These are phyloP conservation scores for Zhuqinia jingwanae DNA, from an alignment of 2,888 invertebrate genomes.

Conservation along the genomic window DNA sequence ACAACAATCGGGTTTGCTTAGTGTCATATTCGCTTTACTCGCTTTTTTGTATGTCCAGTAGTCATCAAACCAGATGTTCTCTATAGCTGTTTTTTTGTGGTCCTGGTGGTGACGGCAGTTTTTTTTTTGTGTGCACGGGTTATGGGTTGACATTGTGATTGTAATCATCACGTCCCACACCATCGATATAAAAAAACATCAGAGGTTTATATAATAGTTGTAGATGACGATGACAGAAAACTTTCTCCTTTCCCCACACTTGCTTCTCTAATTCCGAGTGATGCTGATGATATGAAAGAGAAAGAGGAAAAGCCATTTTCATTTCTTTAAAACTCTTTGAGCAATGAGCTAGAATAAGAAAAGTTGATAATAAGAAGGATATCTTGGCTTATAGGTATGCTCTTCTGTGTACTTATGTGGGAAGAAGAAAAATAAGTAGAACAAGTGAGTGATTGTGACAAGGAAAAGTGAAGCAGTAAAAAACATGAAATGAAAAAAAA, in stretches of 20 bases:
- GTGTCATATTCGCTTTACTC: too few relatives aligned
- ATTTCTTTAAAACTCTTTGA: constrained; percentile 70
- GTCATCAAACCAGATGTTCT: too few relatives aligned
- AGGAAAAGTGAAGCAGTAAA: constrained; percentile 21
- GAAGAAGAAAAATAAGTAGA: constrained; percentile 4
- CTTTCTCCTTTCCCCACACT: background rate
- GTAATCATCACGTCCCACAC: background rate
- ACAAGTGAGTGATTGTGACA: background rate
- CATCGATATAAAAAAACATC: background rate
- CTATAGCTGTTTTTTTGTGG: too few relatives aligned
- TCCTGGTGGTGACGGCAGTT: too few relatives aligned
- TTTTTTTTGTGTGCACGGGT: background rate
- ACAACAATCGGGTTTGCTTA: too few relatives aligned
- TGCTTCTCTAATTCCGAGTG: background rate
- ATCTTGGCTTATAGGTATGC: background rate
- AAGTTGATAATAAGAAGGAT: constrained; percentile 45
- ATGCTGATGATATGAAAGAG: constrained; percentile 31
- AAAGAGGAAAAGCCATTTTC: constrained; percentile 66
- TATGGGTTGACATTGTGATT: background rate
- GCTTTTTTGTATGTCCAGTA: too few relatives aligned
- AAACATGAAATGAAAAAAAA: constrained; percentile 36
- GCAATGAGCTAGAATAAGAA: constrained; percentile 62
- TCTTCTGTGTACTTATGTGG: constrained; percentile 10
- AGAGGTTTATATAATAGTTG: background rate
- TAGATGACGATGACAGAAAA: background rate